phyloP scores from a whole-genome alignment of 2,797 vertebrate species.

The Spheniscus humboldti region DNA sequence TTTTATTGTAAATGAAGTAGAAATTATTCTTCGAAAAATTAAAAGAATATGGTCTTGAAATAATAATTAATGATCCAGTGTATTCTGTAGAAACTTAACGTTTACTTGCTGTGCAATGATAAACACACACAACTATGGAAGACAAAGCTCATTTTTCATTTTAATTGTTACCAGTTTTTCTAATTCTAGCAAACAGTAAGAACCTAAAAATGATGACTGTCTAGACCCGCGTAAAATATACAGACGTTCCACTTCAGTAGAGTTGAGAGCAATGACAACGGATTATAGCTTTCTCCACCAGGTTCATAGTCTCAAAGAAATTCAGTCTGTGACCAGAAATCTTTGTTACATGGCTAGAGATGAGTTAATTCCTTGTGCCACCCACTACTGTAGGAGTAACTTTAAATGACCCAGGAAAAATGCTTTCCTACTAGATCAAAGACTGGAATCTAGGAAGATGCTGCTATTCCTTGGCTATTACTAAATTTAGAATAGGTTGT shows the following conservation, averaged over 20 bases:
- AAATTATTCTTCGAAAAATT: background rate
- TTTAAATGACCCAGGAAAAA: background rate
- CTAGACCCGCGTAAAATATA: background rate
- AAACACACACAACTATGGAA: background rate
- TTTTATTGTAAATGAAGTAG: background rate
- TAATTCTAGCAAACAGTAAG: background rate
- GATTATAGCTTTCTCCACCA: background rate
- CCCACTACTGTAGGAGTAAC: background rate
- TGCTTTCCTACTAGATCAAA: background rate
- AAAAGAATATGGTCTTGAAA: background rate
- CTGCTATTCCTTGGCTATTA: background rate
- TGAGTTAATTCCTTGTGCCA: background rate
- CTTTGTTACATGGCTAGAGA: background rate
- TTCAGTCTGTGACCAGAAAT: background rate
- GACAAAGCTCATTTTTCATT: background rate
- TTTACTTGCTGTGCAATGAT: background rate
- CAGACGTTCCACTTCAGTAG: rapidly evolving
- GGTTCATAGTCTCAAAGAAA: background rate
- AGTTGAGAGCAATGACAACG: background rate
- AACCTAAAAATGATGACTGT: background rate
- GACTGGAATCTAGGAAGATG: background rate
- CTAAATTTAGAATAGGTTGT: background rate
- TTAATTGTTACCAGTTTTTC: background rate
- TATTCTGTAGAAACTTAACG: background rate
- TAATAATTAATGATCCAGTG: background rate